Base-by-base conservation (phyloP, 2,113 vertebrate species). In the Callipepla californica region DNA sequence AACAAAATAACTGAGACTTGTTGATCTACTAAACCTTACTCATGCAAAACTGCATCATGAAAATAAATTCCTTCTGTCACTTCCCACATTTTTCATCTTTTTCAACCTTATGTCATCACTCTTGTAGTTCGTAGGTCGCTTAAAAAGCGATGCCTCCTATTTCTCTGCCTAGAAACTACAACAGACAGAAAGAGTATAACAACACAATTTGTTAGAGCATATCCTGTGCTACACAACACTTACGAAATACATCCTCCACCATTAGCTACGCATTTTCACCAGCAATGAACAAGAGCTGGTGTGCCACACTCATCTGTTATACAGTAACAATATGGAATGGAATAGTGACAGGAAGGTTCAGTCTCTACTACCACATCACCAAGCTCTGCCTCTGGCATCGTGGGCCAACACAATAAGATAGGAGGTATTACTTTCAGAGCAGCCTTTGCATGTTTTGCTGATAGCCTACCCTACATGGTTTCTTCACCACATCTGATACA, bases 31-130 rank as follows among this genome's bases (percentile, higher is more conserved):
- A 65, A 91, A 62, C 44, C 40, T 16, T 26, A 45, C 62, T 0
- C 0, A 58, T 57, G 30, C 44, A 53, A 38, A 25, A 45, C 7
- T 3, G 5, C 8, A 15, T 1, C 32, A 9, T 30, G 36, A 28
- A 61, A 85, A 78, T 20, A 25, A 40, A 10, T 0, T 14, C 28
- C 38, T 84, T 22, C 28, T 48, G 32, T 11, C 2, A 0, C 80
- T 63, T 74, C n/a, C 8, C 40, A 13, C 21, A 3, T 74, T 67
- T 66, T 66, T 18, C 16, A 38, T 68, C 47, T 50, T 78, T 67
- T 51, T 51, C 44, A 78, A 19, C 9, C 6, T 75, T 19, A 34
- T 26, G 12, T 58, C 42, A 42, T 25, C 6, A 13, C 58, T 63
- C 7, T 11, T 32, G 15, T 23, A 44, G 12, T 45, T 20, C 25